A percentile compares a stretch with the other conserved stretches of the same genome.
These are phyloP conservation scores for Gallinago stenura DNA, from an alignment of 2,797 vertebrate species.

Conservation along the genomic window DNA sequence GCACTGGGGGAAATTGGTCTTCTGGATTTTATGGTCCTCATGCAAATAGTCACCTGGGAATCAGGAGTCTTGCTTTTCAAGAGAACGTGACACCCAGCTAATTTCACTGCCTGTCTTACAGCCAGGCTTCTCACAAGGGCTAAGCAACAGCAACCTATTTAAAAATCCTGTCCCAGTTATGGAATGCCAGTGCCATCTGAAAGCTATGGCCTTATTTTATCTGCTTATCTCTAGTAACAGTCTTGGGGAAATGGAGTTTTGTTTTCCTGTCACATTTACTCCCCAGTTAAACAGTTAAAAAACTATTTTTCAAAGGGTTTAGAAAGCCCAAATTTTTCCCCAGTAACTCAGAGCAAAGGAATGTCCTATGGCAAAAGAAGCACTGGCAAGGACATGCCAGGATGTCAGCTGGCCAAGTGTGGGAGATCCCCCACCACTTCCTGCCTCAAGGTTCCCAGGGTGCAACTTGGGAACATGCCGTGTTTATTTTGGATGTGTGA, in stretches of 20 bases:
- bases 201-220: constrained; percentile 28
- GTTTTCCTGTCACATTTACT: constrained; percentile 43
- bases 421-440: constrained; percentile 55
- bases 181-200: not conserved
- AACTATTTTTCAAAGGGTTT: constrained; percentile 20
- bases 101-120: not conserved
- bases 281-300: constrained; percentile 28
- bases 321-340: constrained; percentile 42
- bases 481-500: constrained; percentile 62
- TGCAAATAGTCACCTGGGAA: not conserved
- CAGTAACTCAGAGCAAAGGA: constrained; percentile 56
- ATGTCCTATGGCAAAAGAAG: constrained; percentile 61
- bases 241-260: constrained; percentile 9
- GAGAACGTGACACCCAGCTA: not conserved
- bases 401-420: constrained; percentile 58
- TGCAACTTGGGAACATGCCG: constrained; percentile 16
- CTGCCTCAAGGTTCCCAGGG: constrained; percentile 55
- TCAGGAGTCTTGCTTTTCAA: not conserved
- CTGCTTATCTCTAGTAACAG: not conserved
- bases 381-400: constrained; percentile 58
- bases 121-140: not conserved
- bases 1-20: not conserved
- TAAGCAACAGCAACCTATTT: constrained; percentile 31
- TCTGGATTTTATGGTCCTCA: not conserved
- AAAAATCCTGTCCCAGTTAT: constrained; percentile 27